Evolutionary conservation across 2,888 invertebrate genomes (phyloP).

Genomic region (Syrista parreyssii): DNA sequence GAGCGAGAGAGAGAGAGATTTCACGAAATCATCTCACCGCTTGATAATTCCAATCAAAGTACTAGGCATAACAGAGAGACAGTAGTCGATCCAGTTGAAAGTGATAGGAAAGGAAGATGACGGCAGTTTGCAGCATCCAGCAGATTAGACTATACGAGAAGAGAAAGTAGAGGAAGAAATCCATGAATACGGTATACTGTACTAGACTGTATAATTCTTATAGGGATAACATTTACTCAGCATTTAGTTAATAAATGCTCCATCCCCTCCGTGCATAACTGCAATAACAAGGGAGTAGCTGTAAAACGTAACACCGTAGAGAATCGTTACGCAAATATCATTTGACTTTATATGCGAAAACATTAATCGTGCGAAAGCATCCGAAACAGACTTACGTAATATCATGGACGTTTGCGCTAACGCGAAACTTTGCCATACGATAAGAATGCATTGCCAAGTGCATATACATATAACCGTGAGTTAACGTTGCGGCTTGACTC

Average conservation of each 20-base stretch:
- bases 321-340: slow-evolving; percentile 5
- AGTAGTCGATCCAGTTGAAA: neutral
- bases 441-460: neutral
- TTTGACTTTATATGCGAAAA: slow-evolving; percentile 5
- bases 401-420: neutral
- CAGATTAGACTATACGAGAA: neutral
- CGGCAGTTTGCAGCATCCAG: neutral
- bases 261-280: neutral
- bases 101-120: neutral
- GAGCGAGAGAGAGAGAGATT: neutral
- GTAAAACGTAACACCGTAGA: neutral
- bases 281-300: neutral
- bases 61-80: neutral
- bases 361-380: neutral
- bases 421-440: neutral
- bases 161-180: neutral
- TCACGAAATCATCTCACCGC: neutral
- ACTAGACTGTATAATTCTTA: neutral
- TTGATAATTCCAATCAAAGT: neutral
- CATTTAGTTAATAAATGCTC: slow-evolving; percentile 40
- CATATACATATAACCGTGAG: neutral
- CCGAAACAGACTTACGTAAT: neutral
- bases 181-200: neutral
- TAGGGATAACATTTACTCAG: slow-evolving; percentile 42
- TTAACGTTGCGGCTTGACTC: neutral